Evolutionary conservation across 1,140 invertebrate species (phyloP), one percentile per base, ranked within the genome.

Genomic region (Drosophila punjabiensis): DNA sequence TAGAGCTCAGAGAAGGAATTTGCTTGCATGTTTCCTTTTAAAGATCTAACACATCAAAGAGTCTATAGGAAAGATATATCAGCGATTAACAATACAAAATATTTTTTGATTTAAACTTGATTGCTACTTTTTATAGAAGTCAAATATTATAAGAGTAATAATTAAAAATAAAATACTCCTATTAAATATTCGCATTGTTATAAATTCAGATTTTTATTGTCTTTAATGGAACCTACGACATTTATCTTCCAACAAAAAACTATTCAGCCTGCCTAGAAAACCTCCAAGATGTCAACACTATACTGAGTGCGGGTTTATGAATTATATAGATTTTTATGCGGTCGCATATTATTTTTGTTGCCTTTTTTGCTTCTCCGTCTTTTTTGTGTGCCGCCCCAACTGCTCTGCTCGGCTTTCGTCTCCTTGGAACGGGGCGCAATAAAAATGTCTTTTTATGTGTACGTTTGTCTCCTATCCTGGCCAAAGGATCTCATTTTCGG

Each of bases 271-370:
- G 11, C 13, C 4, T 32, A 43, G 24, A 30, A 56, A 47, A 71
- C n/a, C 3, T 28, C 39, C 14, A 24, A 8, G 13, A 6, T 10
- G 24, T 4, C 68, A 71, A 14, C 68, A 69, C 68, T 71, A n/a
- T 6, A n/a, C 47, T 14, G 10, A 39, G 39, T 82, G 77, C 70
- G 78, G 59, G 79, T 82, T 89, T 89, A 89, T 89, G 85, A 89
- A 89, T 89, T 89, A 89, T 89, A 89, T 90, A 86, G 82, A 89
- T 89, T 89, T 89, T 89, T 90, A 89, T 89, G 82, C 86, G 86
- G 82, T 86, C 86, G 86, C 86, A 89, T 90, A 89, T 86, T 89
- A 89, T 90, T 89, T 85, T 90, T 79, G 82, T 89, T 64, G 68
- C 86, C 65, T 80, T 86, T 87, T 69, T 78, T 79, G 45, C 53